phyloP scores from a whole-genome alignment of 2,113 vertebrate genomes.

The Artemisiospiza belli region DNA sequence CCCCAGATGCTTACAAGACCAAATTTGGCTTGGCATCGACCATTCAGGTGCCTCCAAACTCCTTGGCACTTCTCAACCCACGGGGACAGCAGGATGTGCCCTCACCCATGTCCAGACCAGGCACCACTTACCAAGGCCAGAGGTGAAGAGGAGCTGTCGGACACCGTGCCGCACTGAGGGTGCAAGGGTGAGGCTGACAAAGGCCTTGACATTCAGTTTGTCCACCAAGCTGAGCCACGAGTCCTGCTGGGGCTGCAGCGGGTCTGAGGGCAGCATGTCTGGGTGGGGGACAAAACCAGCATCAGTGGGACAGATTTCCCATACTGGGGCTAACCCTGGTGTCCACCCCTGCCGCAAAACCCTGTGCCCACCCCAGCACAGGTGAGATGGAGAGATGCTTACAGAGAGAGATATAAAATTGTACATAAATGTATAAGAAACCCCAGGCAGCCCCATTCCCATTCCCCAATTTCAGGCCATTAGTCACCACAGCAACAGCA shows the following conservation, averaged over 20 bases:
- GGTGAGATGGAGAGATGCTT: neutral
- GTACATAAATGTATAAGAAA: neutral
- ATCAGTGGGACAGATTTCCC: neutral
- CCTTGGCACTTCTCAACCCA: neutral
- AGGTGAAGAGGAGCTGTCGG: constrained; percentile 91
- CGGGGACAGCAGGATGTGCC: neutral
- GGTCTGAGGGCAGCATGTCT: constrained; percentile 86
- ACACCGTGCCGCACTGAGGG: constrained; percentile 84
- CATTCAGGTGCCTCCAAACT: neutral
- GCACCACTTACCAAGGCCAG: constrained; percentile 83
- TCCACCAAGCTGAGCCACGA: constrained; percentile 90
- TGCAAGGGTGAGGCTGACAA: constrained; percentile 86
- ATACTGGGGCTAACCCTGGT: neutral
- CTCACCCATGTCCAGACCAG: rapidly evolving
- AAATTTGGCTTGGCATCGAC: rapidly evolving
- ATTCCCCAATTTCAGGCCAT: constrained; percentile 53
- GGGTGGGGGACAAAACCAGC: neutral
- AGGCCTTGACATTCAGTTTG: constrained; percentile 89
- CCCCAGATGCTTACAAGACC: neutral
- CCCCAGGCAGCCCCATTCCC: neutral
- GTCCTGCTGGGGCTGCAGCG: constrained; percentile 85
- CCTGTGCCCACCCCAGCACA: neutral
- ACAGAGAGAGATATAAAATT: neutral
- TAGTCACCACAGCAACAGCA: constrained; percentile 47
- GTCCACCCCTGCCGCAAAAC: neutral